Conservation (phyloP, 2,113 vertebrate species). For the Neolamprologus ventralis region DNA sequence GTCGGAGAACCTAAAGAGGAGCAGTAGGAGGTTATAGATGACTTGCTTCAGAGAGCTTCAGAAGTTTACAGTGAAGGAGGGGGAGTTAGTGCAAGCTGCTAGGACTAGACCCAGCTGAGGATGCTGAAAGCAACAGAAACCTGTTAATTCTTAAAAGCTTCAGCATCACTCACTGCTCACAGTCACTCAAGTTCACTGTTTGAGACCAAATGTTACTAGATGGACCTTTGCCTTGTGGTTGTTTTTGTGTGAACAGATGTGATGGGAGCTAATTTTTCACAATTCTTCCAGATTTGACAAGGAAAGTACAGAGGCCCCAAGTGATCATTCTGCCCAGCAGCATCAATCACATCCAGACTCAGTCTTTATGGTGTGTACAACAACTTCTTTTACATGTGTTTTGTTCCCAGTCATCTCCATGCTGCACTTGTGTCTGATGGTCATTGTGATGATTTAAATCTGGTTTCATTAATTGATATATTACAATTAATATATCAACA, state of each 20-base stretch:
- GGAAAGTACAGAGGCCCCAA: not conserved
- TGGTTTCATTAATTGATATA: not conserved
- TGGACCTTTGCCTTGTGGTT: not conserved
- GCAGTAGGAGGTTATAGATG: not conserved
- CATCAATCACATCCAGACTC: not conserved
- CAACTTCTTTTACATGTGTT: not conserved
- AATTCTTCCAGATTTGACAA: not conserved
- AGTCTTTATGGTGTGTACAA: not conserved
- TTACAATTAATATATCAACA: not conserved
- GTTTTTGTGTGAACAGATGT: not conserved
- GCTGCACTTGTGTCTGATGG: not conserved
- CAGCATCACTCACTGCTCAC: not conserved
- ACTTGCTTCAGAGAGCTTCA: not conserved
- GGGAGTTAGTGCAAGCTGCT: not conserved
- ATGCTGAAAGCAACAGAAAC: not conserved
- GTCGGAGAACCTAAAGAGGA: not conserved
- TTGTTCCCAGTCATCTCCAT: not conserved
- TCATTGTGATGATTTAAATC: not conserved
- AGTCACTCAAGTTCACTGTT: not conserved
- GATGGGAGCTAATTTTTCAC: not conserved
- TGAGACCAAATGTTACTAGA: not conserved
- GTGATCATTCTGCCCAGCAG: not conserved
- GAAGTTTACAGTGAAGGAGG: not conserved
- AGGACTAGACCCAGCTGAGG: not conserved
- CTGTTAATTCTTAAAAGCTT: not conserved